Evolutionary conservation across 2,888 invertebrate genomes (phyloP), one percentile per base, ranked within the genome.

Genomic region (Andricus curvator): DNA sequence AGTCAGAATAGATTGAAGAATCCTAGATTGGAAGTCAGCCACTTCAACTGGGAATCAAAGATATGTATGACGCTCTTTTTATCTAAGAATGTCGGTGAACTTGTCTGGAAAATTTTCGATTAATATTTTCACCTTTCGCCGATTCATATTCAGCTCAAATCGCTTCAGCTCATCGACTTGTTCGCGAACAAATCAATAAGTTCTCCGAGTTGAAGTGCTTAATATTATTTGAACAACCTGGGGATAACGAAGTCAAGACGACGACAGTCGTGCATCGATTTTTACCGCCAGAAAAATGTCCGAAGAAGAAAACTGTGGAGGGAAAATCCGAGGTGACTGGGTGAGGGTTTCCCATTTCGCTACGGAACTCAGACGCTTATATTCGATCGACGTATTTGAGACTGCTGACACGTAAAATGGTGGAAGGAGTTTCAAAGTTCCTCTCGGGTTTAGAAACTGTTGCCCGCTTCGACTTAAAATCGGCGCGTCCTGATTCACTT

Each of bases 331-430:
- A 62, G 62, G 29, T 62, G 62, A 29, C 62, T 25, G 13, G 74
- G 74, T 4, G 70, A 22, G 33, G 70, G n/a, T 74, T 51, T 74
- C 51, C 70, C 70, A 74, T 74, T 74, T 74, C 56, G 51, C 20
- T 51, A 51, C 25, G 56, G 56, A 74, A 74, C 29, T 56, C 56
- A 51, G 33, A n/a, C 56, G 74, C 74, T 74, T 74, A 74, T 56
- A 74, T 74, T 56, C 56, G 74, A 74, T 74, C 74, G 51, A 33
- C 29, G 74, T 74, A 74, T 74, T 74, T 74, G 74, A 74, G 33
- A 70, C 70, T 51, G 70, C 70, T 70, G 70, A 70, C 70, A 70
- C 70, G 51, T 70, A 70, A 70, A 70, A 70, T 70, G 70, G 70
- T 56, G 70, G 70, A 70, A 70, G 70, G 51, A 70, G 70, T 5